Conservation (phyloP, 2,797 vertebrate genomes). For the Cyprinella venusta region DNA sequence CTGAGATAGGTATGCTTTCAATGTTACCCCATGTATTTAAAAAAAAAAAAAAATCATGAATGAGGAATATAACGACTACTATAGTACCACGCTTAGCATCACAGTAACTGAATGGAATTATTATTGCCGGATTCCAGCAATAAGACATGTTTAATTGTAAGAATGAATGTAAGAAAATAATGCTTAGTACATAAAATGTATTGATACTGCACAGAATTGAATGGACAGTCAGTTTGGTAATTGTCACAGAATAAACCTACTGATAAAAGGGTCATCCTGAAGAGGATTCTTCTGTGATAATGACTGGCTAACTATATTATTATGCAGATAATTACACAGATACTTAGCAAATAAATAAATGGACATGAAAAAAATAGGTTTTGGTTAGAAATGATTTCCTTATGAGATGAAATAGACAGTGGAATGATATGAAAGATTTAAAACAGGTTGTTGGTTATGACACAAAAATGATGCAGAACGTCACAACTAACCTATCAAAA, state of each 20-base stretch:
- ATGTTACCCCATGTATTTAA: not conserved
- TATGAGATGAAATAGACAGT: not conserved
- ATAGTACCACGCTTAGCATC: too few species aligned
- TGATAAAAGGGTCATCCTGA: not conserved
- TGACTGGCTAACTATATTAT: not conserved
- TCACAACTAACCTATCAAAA: not conserved
- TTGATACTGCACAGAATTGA: not conserved
- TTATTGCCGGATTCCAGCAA: not conserved
- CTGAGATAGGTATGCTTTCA: not conserved
- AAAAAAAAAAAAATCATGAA: not conserved
- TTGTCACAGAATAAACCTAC: not conserved
- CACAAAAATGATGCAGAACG: not conserved
- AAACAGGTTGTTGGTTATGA: not conserved
- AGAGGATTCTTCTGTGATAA: not conserved
- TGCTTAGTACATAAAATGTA: not conserved
- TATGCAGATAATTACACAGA: conserved; percentile 13
- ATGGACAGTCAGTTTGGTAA: not conserved
- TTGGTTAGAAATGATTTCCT: not conserved
- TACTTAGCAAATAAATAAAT: conserved; percentile 17
- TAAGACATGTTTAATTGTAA: not conserved
- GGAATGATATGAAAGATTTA: not conserved
- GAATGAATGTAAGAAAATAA: not conserved
- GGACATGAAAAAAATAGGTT: not conserved
- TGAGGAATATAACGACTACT: not conserved
- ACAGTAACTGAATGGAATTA: not conserved